phyloP scores from a whole-genome alignment of 2,888 invertebrate genomes.

The Hymenopus coronatus region DNA sequence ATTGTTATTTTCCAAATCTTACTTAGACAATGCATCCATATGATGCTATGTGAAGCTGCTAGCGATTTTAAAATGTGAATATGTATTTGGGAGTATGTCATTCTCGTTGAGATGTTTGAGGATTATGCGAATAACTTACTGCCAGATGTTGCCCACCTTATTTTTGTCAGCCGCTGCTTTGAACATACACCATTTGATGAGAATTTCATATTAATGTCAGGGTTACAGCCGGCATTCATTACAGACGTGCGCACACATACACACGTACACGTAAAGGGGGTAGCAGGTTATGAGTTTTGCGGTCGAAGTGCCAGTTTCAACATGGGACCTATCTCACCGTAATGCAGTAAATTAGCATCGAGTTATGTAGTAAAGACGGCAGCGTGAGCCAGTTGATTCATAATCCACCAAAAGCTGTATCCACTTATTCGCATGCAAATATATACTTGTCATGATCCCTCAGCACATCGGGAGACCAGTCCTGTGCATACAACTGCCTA shows the following conservation, averaged over 20 bases:
- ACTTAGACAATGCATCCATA: no score
- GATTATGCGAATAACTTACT: background rate
- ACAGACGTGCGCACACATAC: background rate
- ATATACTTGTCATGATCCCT: background rate
- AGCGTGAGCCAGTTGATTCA: background rate
- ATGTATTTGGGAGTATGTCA: background rate
- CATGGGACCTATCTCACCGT: background rate
- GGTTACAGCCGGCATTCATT: background rate
- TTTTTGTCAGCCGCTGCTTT: background rate
- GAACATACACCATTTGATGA: background rate
- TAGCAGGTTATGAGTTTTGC: background rate
- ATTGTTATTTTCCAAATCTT: no score
- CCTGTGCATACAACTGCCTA: no score
- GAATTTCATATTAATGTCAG: background rate
- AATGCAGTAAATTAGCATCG: background rate
- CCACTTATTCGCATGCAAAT: background rate
- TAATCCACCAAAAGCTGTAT: background rate
- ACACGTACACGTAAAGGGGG: background rate
- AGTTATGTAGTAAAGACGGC: background rate
- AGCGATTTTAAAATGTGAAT: no score
- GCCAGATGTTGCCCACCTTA: background rate
- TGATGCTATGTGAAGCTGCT: no score
- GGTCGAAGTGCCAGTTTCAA: background rate
- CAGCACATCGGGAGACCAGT: background rate
- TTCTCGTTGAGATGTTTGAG: background rate